Evolutionary conservation across 2,888 invertebrate species (phyloP), one percentile per base, ranked within the genome.

Genomic region (Glyphotaelius pellucidus): DNA sequence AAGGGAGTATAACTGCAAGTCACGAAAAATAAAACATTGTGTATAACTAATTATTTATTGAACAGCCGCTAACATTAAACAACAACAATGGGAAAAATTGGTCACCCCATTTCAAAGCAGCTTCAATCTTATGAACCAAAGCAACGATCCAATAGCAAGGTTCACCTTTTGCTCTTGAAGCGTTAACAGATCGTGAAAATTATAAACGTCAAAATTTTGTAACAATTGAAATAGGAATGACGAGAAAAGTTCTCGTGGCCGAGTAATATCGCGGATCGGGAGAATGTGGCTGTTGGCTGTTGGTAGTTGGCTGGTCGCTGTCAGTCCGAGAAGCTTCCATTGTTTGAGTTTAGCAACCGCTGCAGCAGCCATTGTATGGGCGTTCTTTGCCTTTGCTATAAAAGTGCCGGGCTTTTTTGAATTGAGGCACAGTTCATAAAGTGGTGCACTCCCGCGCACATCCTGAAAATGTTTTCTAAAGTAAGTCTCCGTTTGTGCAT

Each of bases 281-380:
- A 67, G 79, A 86, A 88, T 80, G 85, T 86, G 2, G 90, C 35
- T 35, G 32, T 32, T 80, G 42, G 67, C 7, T 67, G 67, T 25
- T 80, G 80, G 67, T 25, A 25, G 67, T 25, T 83, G 12, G 38
- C 25, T 90, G 35, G 42, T 38, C 38, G 35, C 38, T 42, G 67
- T 47, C 80, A 30, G 91, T 89, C 91, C 91, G 92, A 90, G 90
- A 79, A 30, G 88, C 90, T 79, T 87, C 86, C 90, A 90, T 92
- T 87, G 91, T 91, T 89, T 87, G 80, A 38, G 83, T 91, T 90
- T 89, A 83, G 92, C 91, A 92, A 91, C 89, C 80, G 67, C 52
- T 88, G 90, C 92, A 90, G 83, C 90, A 92, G 88, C 92, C 92
- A 92, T 92, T 92, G 92, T 92, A 42, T 90, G 38, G 89, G 30